phyloP scores from a whole-genome alignment of 2,888 invertebrate genomes.

The Leptopterna dolabrata region DNA sequence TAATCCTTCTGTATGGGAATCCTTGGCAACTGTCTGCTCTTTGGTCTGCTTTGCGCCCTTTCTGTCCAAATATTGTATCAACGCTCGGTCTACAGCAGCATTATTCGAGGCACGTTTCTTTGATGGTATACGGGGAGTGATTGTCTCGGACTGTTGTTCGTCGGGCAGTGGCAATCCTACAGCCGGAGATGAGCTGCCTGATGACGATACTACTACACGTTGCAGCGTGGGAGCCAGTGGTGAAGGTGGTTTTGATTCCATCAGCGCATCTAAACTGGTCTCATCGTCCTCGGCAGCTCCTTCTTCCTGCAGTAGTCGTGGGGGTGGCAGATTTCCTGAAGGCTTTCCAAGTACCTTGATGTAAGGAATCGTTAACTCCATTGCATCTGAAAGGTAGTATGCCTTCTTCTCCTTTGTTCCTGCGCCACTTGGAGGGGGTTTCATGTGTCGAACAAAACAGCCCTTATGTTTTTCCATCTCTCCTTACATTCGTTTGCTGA shows the following conservation, averaged over 20 bases:
- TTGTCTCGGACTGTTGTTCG: not conserved
- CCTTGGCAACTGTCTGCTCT: not conserved
- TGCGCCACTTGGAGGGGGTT: not conserved
- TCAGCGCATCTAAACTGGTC: too few relatives aligned
- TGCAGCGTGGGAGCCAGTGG: not conserved
- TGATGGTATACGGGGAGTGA: not conserved
- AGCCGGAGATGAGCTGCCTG: not conserved
- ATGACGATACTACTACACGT: not conserved
- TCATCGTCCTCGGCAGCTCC: not conserved
- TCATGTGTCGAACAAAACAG: slow-evolving; percentile 34
- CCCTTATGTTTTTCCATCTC: slow-evolving; percentile 25
- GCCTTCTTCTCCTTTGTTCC: slow-evolving; percentile 23
- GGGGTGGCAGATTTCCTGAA: not conserved
- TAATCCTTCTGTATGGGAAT: not conserved
- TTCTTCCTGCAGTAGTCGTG: not conserved
- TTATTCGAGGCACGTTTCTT: not conserved
- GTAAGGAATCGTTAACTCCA: slow-evolving; percentile 37
- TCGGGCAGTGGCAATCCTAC: not conserved
- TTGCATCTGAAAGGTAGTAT: slow-evolving; percentile 8
- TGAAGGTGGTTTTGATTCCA: not conserved
- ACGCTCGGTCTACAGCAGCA: not conserved
- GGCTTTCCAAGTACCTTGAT: slow-evolving; percentile 20
- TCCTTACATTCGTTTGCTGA: slow-evolving; percentile 13
- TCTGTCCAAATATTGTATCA: not conserved
- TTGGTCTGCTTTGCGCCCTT: not conserved